A percentile compares a stretch with the other conserved stretches of the same genome.
Evolutionary conservation across 2,888 invertebrate genomes (phyloP).

Genomic region (Cremastinae sp.): DNA sequence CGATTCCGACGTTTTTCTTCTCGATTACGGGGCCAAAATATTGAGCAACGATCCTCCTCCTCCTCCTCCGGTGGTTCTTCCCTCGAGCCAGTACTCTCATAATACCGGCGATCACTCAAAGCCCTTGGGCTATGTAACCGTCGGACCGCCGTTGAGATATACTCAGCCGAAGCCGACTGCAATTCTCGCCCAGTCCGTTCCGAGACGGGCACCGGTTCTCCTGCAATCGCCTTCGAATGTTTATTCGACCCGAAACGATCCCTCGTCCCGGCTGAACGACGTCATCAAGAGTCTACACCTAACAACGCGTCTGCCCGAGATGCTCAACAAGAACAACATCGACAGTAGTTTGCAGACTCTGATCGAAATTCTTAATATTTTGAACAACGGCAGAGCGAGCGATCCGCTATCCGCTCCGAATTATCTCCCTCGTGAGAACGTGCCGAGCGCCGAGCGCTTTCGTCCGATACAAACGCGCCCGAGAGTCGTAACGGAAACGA

Average conservation of each 20-base stretch:
- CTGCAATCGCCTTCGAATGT: conserved; percentile 7
- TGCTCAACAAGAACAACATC: conserved; percentile 88
- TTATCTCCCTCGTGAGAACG: conserved; percentile 7
- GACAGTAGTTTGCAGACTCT: conserved; percentile 90
- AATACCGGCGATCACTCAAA: conserved; percentile 67
- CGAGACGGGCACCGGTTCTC: conserved; percentile 30
- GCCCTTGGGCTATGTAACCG: conserved; percentile 68
- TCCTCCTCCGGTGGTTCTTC: neutral
- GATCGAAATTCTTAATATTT: conserved; percentile 87
- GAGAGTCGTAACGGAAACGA: conserved; percentile 74
- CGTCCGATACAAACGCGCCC: conserved; percentile 66
- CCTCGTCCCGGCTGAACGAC: conserved; percentile 81
- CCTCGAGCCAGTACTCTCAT: too few species aligned
- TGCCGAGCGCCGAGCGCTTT: conserved; percentile 51
- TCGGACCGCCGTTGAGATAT: conserved; percentile 50
- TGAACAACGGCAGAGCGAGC: conserved; percentile 81
- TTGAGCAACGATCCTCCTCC: conserved; percentile 40
- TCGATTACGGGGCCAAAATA: conserved; percentile 65
- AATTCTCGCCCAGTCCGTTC: conserved; percentile 44
- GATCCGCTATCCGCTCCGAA: conserved; percentile 63
- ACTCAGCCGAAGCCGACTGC: conserved; percentile 46
- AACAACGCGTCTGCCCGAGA: conserved; percentile 88
- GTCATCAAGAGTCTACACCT: conserved; percentile 88
- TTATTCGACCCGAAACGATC: conserved; percentile 68
- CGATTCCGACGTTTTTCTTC: conserved; percentile 64